Evolutionary conservation across 2,888 invertebrate species (phyloP).

Genomic region (Trachelus stipa): DNA sequence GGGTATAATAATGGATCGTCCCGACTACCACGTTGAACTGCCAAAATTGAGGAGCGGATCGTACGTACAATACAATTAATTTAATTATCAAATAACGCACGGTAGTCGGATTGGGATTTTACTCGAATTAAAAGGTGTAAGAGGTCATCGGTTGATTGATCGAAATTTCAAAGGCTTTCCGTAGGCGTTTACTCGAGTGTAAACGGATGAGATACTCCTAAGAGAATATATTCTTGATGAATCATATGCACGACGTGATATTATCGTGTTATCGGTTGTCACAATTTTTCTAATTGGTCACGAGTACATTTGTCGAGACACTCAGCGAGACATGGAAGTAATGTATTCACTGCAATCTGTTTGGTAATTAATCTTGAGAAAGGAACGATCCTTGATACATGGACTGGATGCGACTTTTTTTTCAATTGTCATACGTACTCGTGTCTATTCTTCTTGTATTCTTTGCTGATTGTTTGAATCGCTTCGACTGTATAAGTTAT

Average conservation of each 20-base stretch:
- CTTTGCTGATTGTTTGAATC: not conserved
- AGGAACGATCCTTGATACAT: not conserved
- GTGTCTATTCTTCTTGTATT: not conserved
- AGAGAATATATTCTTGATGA: not conserved
- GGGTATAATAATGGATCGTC: not conserved
- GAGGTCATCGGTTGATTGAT: not conserved
- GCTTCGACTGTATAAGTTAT: not conserved
- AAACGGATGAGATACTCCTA: not conserved
- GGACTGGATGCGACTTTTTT: not conserved
- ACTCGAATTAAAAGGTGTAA: not conserved
- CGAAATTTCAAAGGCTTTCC: not conserved
- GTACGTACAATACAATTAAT: not conserved
- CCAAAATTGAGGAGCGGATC: not conserved
- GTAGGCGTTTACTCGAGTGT: not conserved
- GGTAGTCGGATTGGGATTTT: not conserved
- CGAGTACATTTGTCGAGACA: not conserved
- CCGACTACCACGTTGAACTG: not conserved
- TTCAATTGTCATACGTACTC: not conserved
- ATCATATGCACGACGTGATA: not conserved
- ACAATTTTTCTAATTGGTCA: not conserved
- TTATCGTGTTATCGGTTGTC: not conserved
- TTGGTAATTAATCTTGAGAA: not conserved
- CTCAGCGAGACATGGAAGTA: not conserved
- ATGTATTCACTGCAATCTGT: not conserved
- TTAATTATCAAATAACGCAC: not conserved